Evolutionary conservation across 2,113 vertebrate genomes (phyloP).

Genomic region (Laticauda colubrina): DNA sequence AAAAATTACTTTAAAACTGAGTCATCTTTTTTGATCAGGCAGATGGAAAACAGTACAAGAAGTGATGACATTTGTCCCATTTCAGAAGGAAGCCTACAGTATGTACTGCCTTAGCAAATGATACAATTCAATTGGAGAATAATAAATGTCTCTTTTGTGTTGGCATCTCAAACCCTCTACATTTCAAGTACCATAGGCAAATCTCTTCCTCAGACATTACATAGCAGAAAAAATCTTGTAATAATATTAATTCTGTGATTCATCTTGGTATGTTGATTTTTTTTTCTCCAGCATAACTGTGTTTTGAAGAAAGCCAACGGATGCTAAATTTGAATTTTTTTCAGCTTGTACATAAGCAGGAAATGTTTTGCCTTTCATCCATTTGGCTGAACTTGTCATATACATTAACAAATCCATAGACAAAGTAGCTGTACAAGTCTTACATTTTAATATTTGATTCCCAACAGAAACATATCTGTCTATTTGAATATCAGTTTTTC

Average conservation of each 20-base stretch:
- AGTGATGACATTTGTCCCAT: slow-evolving; percentile 8
- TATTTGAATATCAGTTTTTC: background rate
- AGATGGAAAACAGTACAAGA: slow-evolving; percentile 21
- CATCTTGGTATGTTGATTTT: background rate
- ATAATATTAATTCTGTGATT: background rate
- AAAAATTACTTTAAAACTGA: slow-evolving; percentile 9
- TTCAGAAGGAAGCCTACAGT: slow-evolving; percentile 9
- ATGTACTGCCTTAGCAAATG: background rate
- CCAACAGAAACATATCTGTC: background rate
- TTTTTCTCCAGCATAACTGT: background rate
- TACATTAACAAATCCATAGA: background rate
- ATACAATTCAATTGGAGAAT: slow-evolving; percentile 2
- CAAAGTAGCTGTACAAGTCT: background rate
- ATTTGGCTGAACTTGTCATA: background rate
- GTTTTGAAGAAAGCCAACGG: background rate
- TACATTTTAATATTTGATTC: background rate
- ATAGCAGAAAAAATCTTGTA: background rate
- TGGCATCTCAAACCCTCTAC: background rate
- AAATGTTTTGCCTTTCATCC: background rate
- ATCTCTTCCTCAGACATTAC: background rate
- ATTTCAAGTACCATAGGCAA: background rate
- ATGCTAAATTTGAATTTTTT: background rate
- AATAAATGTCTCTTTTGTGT: slow-evolving; percentile 9
- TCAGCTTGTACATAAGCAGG: background rate
- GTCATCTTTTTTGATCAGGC: slow-evolving; percentile 23